Conservation (phyloP, 2,888 invertebrate genomes). For the Euspilapteryx auroguttella region DNA sequence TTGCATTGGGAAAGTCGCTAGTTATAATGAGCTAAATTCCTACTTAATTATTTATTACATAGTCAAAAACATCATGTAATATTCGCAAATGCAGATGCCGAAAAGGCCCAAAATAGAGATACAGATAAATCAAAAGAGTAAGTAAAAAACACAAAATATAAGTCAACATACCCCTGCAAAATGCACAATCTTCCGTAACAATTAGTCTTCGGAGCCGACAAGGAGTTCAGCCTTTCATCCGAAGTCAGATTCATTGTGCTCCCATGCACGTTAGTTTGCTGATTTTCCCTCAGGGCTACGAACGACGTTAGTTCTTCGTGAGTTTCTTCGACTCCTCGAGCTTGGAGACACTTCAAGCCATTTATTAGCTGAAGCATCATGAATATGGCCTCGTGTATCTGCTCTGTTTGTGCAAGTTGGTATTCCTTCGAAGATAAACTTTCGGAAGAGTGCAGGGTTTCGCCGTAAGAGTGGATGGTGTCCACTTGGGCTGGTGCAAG, state of each 20-base stretch:
- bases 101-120: too few species aligned
- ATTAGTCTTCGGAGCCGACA: conserved; percentile 51
- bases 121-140: too few species aligned
- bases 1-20: too few species aligned
- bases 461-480: conserved; percentile 72
- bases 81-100: too few species aligned
- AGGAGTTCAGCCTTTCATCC: conserved; percentile 41
- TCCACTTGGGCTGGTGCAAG: conserved; percentile 74
- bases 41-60: too few species aligned
- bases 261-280: conserved; percentile 18
- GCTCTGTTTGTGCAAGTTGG: conserved; percentile 46
- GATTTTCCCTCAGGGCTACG: conserved; percentile 66
- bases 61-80: too few species aligned
- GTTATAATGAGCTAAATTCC: too few species aligned
- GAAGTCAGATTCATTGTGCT: conserved; percentile 23
- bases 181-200: conserved; percentile 69
- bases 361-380: conserved; percentile 80
- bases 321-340: conserved; percentile 80
- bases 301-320: conserved; percentile 72
- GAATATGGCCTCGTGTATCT: conserved; percentile 70
- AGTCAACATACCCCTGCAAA: conserved; percentile 74
- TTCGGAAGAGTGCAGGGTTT: conserved; percentile 60
- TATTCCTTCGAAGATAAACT: conserved; percentile 37
- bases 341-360: conserved; percentile 79
- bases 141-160: too few species aligned